Percentiles rank a stretch among this genome's conserved stretches.
Evolutionary conservation across 2,888 invertebrate species (phyloP).

Genomic region (Synergus laeviventris): DNA sequence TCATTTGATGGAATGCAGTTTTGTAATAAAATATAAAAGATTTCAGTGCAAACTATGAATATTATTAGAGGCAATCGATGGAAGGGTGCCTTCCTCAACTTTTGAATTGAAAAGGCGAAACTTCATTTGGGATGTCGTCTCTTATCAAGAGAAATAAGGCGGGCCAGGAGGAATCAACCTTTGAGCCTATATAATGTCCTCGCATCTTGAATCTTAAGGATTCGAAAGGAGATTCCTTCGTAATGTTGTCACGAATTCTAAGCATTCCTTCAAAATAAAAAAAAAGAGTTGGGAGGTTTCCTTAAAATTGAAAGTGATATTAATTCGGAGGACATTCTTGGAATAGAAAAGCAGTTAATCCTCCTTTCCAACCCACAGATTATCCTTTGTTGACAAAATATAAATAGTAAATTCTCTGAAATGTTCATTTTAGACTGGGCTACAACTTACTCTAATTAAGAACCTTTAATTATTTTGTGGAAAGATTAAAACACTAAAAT

Average conservation of each 20-base stretch:
- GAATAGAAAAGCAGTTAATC: slow-evolving; percentile 37
- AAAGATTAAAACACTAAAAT: not conserved
- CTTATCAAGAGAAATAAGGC: slow-evolving; percentile 31
- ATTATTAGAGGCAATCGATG: not conserved
- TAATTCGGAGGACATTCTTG: slow-evolving; percentile 52
- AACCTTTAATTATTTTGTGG: not conserved
- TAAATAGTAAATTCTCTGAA: not conserved
- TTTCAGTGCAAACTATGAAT: not conserved
- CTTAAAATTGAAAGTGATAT: slow-evolving; percentile 68
- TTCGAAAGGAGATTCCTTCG: slow-evolving; percentile 70
- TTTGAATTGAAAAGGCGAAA: not conserved
- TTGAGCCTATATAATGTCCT: slow-evolving; percentile 61
- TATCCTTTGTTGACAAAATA: not conserved
- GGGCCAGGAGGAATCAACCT: slow-evolving; percentile 53
- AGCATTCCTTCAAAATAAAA: slow-evolving; percentile 61
- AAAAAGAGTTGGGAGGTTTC: slow-evolving; percentile 59
- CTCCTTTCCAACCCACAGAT: not conserved
- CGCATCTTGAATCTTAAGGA: slow-evolving; percentile 65
- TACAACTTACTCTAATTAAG: too few relatives aligned
- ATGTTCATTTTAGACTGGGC: too few relatives aligned
- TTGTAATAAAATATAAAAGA: slow-evolving; percentile 12
- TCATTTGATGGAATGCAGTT: not conserved
- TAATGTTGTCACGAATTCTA: slow-evolving; percentile 68
- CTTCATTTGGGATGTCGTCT: not conserved
- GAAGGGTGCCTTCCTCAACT: not conserved